Evolutionary conservation across 2,113 vertebrate species (phyloP), one percentile per base, ranked within the genome.

Genomic region (Corydoras maculifer): DNA sequence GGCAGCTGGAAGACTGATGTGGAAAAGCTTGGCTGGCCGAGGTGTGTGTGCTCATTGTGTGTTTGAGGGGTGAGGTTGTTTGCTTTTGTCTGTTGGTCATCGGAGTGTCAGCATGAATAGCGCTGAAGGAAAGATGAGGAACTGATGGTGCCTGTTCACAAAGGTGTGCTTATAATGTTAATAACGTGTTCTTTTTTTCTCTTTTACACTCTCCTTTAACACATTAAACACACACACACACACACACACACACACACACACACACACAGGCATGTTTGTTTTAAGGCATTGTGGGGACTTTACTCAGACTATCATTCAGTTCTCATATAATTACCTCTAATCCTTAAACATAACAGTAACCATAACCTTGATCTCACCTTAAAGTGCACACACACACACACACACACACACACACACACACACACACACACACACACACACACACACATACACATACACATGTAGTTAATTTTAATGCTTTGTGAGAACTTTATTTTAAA

Each of bases 81-180:
- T 87, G 85, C 81, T 83, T 85, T 86, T 83, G 85, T 85, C 80
- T 69, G 64, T 77, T 72, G 74, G 79, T 86, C 84, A 84, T 86
- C 84, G 72, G 58, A 77, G 71, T 77, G 85, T 87, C 85, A 85
- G 76, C 83, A 78, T 54, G 51, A 84, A 82, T 82, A 81, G 75
- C 62, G 73, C 77, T 77, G 59, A 82, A 80, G 80, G 79, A 76
- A 82, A 82, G 54, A 57, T 57, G 54, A 57, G 54, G 54, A 53
- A 53, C 51, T 53, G 51, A 57, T 57, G 54, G 54, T 15, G 54
- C 53, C 12, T 57, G 54, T n/a, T 57, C 14, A 57, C 54, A 54
- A 84, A 84, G 80, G 73, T 75, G 61, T 30, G 76, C 83, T 79
- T 78, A 25, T 25, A 68, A 85, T 73, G 69, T 75, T 82, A 84